Evolutionary conservation across 2,888 invertebrate genomes (phyloP), one percentile per base, ranked within the genome.

Genomic region (Ferdinandea cuprea): DNA sequence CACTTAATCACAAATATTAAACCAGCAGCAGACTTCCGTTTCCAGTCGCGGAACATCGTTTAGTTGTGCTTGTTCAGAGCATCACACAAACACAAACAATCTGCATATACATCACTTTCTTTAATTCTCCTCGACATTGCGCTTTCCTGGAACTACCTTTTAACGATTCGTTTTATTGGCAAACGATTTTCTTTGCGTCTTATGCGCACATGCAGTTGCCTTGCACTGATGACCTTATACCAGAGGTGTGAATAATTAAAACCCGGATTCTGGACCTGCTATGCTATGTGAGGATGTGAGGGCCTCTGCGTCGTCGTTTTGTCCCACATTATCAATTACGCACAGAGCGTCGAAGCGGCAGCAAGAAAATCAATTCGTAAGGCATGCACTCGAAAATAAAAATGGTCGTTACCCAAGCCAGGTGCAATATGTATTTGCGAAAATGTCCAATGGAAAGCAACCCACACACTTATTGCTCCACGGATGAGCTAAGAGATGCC

Each of bases 81-180:
- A 40, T 40, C 37, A 58, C 48, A 48, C 42, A 37, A 46, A 46
- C 19, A 56, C 13, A 46, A 42, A 21, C 50, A 21, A 30, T 46
- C 13, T 25, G 4, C 25, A n/a, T 15, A 6, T 32, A 9, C 4
- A 11, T 37, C 28, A 25, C 11, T 50, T 13, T 40, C 17, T 2
- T 15, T 25, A 6, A 44, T 54, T 54, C 72, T 54, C 63, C 65
- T 25, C 25, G 25, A 3, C 25, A 3, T 5, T 73, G 73, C 17
- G 54, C 25, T 17, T 74, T 74, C 74, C 42, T 48, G 42, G 74
- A 66, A 66, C 42, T 42, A 28, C 48, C 37, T 42, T 65, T 74
- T 74, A 74, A 74, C 74, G 74, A 74, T 58, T n/a, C 74, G 58
- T 74, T 74, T 73, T 74, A 74, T 74, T 65, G 48, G 58, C 32